These are phyloP conservation scores for Cyrtodaria siliqua DNA, from an alignment of 2,888 invertebrate species.

Conservation along the genomic window DNA sequence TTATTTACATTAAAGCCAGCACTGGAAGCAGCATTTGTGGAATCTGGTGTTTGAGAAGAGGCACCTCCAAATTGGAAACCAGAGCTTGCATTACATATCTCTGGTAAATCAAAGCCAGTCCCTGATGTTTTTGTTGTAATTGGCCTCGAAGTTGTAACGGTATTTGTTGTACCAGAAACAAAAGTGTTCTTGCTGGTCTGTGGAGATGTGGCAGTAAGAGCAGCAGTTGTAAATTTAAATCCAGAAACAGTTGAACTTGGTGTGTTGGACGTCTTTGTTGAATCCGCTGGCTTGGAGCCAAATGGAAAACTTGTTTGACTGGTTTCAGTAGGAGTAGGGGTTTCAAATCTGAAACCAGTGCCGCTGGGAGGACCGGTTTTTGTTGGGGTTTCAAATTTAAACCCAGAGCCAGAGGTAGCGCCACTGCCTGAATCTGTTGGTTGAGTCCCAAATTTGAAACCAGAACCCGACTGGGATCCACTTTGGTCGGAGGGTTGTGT, in stretches of 20 bases:
- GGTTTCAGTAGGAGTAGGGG: conserved; percentile 4
- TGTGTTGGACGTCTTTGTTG: too few species aligned
- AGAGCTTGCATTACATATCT: conserved; percentile 6
- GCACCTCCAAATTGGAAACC: not conserved
- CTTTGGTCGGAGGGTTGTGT: conserved; percentile 9
- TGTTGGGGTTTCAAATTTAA: conserved; percentile 35
- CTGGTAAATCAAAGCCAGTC: conserved; percentile 5
- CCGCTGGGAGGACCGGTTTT: not conserved
- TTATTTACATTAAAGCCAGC: conserved; percentile 33
- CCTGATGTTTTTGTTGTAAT: conserved; percentile 4
- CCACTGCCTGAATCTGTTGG: conserved; percentile 14
- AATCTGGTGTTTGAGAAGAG: not conserved
- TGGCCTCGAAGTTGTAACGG: not conserved
- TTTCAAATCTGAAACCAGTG: conserved; percentile 45
- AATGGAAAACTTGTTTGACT: conserved; percentile 31
- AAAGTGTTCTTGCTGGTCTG: too few species aligned
- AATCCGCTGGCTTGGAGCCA: conserved; percentile 19
- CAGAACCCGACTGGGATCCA: conserved; percentile 7
- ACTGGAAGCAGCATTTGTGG: conserved; percentile 7
- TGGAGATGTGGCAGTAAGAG: conserved; percentile 13
- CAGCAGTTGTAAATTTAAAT: conserved; percentile 65
- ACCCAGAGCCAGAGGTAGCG: conserved; percentile 19
- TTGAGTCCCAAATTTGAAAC: conserved; percentile 38
- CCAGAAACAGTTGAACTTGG: conserved; percentile 31
- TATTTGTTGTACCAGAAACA: too few species aligned